These are phyloP conservation scores for Ostrea edulis DNA, from an alignment of 1,140 invertebrate species.

Conservation along the genomic window DNA sequence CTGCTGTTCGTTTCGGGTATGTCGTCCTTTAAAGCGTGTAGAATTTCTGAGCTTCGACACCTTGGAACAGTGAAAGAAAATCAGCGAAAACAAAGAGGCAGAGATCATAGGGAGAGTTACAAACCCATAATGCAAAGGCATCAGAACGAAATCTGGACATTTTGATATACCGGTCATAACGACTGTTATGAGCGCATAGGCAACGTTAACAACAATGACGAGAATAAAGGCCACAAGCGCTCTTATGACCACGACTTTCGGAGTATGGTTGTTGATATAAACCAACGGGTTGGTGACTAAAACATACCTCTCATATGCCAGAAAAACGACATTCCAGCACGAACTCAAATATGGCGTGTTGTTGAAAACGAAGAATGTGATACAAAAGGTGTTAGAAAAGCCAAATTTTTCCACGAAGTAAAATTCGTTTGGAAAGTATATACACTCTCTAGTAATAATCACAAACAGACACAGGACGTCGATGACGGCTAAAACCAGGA, in stretches of 20 bases:
- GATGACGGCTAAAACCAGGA: neutral
- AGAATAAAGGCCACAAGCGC: neutral
- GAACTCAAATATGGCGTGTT: slow-evolving; percentile 32
- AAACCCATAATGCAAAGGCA: neutral
- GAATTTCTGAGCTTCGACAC: neutral
- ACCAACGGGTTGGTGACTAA: neutral
- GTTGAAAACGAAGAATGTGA: neutral
- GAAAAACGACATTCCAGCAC: slow-evolving; percentile 12
- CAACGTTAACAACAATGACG: neutral
- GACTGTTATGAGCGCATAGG: neutral
- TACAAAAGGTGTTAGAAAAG: neutral
- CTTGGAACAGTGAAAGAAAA: neutral
- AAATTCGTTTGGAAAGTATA: neutral
- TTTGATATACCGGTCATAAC: neutral
- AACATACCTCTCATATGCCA: slow-evolving; percentile 12
- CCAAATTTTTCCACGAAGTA: neutral
- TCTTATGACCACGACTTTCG: neutral
- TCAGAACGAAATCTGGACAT: neutral
- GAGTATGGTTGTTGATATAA: neutral
- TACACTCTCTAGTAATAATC: neutral
- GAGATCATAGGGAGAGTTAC: neutral
- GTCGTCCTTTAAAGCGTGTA: neutral
- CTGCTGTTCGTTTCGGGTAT: neutral
- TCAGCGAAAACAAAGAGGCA: neutral
- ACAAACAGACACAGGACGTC: slow-evolving; percentile 5